A percentile compares a stretch with the other conserved stretches of the same genome.
Conservation (phyloP, 2,888 invertebrate genomes). For the Zelleria hepariella region DNA sequence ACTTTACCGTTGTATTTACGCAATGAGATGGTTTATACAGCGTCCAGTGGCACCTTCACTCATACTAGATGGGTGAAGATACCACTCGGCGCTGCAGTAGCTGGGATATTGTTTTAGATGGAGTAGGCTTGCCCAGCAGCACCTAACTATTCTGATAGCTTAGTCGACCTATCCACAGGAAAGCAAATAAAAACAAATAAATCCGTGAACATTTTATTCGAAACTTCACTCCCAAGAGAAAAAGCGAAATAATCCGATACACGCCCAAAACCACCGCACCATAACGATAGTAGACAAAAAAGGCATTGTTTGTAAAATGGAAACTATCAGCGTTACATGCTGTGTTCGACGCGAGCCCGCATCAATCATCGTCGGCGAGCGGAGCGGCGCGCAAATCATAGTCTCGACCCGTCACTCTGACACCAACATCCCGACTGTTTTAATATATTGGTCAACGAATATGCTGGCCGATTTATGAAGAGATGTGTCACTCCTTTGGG, state of each 20-base stretch:
- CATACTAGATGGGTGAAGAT: no score
- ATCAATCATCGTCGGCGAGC: conserved; percentile 62
- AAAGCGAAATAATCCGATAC: not conserved
- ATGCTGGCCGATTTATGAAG: not conserved
- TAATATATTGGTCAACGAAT: conserved; percentile 1
- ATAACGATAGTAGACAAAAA: not conserved
- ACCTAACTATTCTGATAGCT: no score
- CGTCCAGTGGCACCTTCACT: no score
- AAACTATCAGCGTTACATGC: conserved; percentile 39
- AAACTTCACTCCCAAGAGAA: no score
- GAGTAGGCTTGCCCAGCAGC: no score
- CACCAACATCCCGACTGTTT: conserved; percentile 47
- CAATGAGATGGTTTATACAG: no score
- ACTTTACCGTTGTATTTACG: no score
- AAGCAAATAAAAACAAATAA: no score
- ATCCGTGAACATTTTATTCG: no score
- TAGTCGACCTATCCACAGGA: no score
- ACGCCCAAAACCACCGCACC: not conserved
- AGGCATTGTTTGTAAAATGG: not conserved
- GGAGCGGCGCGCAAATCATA: conserved; percentile 67
- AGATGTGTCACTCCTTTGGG: not conserved
- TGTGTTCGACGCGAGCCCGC: conserved; percentile 40
- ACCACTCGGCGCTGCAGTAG: no score
- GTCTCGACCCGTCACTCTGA: conserved; percentile 56
- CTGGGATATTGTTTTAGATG: no score